phyloP scores from a whole-genome alignment of 2,797 vertebrate genomes.

The Tadarida brasiliensis region DNA sequence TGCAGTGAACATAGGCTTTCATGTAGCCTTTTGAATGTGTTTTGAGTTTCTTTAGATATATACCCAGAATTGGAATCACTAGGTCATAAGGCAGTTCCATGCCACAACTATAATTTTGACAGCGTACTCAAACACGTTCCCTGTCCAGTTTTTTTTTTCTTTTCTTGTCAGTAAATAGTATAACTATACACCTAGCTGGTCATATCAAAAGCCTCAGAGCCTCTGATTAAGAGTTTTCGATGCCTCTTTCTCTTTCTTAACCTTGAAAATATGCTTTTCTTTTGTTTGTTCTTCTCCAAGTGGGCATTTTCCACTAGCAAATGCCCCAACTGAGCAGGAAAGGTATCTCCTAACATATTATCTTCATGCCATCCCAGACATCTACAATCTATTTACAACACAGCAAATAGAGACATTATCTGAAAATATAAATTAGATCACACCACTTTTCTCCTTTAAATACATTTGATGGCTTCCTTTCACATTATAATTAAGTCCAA shows the following conservation, averaged over 20 bases:
- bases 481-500: conserved; percentile 21
- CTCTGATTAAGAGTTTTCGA: neutral
- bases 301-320: neutral
- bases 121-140: neutral
- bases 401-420: neutral
- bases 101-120: neutral
- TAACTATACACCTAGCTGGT: neutral
- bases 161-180: neutral
- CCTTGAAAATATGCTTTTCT: neutral
- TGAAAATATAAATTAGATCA: conserved; percentile 24
- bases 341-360: neutral
- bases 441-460: neutral
- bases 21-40: neutral
- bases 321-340: neutral
- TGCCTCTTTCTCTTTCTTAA: neutral
- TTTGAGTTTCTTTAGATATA: neutral
- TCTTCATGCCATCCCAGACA: neutral
- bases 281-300: neutral
- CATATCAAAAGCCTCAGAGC: neutral
- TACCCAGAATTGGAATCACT: neutral
- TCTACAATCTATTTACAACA: neutral
- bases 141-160: neutral
- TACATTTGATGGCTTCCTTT: neutral
- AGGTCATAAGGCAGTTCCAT: neutral
- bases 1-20: neutral